A percentile compares a stretch with the other conserved stretches of the same genome.
Evolutionary conservation across 2,797 vertebrate genomes (phyloP).

Genomic region (Cossypha polioptera): DNA sequence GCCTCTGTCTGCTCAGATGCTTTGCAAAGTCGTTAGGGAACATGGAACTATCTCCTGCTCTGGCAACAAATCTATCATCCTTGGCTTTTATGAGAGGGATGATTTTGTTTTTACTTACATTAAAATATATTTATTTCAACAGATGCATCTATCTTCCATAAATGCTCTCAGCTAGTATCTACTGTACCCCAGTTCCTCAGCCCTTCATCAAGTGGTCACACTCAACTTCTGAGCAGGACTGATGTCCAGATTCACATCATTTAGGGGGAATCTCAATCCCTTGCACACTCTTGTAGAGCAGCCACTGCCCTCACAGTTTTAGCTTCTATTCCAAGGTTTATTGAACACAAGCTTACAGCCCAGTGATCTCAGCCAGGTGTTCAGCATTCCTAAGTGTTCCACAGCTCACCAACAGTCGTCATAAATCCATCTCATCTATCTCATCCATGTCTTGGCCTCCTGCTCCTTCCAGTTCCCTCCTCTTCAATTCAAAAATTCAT

Average conservation of each 20-base stretch:
- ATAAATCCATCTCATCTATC: background rate
- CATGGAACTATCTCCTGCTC: background rate
- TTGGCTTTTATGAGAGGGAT: background rate
- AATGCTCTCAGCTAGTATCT: fast-evolving
- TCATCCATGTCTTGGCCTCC: background rate
- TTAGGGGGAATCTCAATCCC: no score
- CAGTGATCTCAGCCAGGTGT: background rate
- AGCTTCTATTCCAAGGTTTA: background rate
- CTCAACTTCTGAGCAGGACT: background rate
- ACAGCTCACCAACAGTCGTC: background rate
- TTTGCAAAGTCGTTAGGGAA: background rate
- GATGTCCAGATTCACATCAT: background rate
- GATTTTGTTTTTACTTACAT: background rate
- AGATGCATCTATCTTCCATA: background rate
- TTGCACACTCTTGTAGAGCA: fast-evolving
- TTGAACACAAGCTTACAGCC: background rate
- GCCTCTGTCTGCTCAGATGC: background rate
- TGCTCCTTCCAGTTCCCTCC: background rate
- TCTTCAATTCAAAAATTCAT: background rate
- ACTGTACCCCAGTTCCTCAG: background rate
- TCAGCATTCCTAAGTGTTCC: background rate
- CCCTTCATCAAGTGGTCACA: background rate
- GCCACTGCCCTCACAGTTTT: background rate
- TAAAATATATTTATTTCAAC: background rate
- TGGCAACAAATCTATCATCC: background rate